Evolutionary conservation across 2,888 invertebrate species (phyloP).

Genomic region (Cantharis flavilabris): DNA sequence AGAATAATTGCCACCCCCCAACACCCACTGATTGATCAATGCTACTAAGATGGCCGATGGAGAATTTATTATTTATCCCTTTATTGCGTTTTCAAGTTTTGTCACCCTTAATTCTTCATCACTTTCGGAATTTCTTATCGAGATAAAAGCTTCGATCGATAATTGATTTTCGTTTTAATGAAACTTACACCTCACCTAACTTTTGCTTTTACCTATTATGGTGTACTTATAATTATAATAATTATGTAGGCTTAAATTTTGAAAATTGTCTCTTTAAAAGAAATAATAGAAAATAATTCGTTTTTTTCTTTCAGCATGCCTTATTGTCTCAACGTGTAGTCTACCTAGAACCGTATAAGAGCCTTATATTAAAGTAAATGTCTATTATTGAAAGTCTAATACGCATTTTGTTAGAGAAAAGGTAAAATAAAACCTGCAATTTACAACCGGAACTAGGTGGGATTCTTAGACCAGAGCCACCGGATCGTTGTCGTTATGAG

Average conservation of each 20-base stretch:
- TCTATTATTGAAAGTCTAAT: slow-evolving; percentile 44
- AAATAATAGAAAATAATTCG: not conserved
- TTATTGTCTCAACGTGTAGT: not conserved
- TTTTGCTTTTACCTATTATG: not conserved
- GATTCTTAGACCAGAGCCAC: slow-evolving; percentile 27
- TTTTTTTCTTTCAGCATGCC: not conserved
- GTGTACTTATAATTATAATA: not conserved
- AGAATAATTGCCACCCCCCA: slow-evolving; percentile 37
- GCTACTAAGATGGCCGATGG: slow-evolving; percentile 45
- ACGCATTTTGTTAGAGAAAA: slow-evolving; percentile 41
- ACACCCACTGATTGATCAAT: slow-evolving; percentile 41
- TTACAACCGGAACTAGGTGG: slow-evolving; percentile 51
- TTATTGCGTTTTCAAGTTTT: slow-evolving; percentile 41
- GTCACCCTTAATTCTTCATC: slow-evolving; percentile 35
- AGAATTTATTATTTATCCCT: slow-evolving; percentile 49
- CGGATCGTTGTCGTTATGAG: slow-evolving; percentile 8
- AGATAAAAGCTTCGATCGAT: slow-evolving; percentile 5
- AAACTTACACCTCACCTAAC: not conserved
- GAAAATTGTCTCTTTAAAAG: not conserved
- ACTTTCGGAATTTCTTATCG: slow-evolving; percentile 8
- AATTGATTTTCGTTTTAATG: not conserved
- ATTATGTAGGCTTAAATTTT: not conserved
- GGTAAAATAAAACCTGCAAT: slow-evolving; percentile 52
- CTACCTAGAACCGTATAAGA: not conserved
- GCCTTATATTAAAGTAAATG: slow-evolving; percentile 36